Evolutionary conservation across 2,888 invertebrate species (phyloP).

Genomic region (Leptinotarsa tumamoca): DNA sequence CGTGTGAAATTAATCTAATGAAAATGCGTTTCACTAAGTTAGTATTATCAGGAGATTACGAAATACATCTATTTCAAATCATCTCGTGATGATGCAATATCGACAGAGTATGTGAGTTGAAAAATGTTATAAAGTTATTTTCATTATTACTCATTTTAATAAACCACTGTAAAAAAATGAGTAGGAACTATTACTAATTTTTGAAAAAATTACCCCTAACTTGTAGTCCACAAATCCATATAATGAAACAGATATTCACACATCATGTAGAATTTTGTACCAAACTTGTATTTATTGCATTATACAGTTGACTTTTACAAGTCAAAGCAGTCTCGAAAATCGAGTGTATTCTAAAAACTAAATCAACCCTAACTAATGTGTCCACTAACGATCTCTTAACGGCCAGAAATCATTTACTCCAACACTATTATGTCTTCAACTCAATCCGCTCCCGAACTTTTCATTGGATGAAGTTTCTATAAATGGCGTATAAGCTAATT

Average conservation of each 20-base stretch:
- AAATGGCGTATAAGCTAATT: conserved; percentile 65
- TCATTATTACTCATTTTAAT: no score
- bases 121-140: no score
- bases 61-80: no score
- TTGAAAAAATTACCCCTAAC: no score
- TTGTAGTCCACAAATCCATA: background rate
- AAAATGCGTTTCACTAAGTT: no score
- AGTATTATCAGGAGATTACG: no score
- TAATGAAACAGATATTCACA: background rate
- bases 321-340: background rate
- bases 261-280: background rate
- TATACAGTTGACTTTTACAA: background rate
- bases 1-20: no score
- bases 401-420: conserved; percentile 32
- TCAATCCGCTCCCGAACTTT: conserved; percentile 29
- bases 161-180: no score
- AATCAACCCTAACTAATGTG: conserved; percentile 51
- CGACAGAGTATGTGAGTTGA: no score
- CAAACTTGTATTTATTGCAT: background rate
- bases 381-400: conserved; percentile 50
- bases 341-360: conserved; percentile 31
- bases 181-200: no score
- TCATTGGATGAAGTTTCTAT: conserved; percentile 42
- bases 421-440: conserved; percentile 34
- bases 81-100: no score